Conservation (phyloP, 2,113 vertebrate genomes). For the Empidonax traillii region DNA sequence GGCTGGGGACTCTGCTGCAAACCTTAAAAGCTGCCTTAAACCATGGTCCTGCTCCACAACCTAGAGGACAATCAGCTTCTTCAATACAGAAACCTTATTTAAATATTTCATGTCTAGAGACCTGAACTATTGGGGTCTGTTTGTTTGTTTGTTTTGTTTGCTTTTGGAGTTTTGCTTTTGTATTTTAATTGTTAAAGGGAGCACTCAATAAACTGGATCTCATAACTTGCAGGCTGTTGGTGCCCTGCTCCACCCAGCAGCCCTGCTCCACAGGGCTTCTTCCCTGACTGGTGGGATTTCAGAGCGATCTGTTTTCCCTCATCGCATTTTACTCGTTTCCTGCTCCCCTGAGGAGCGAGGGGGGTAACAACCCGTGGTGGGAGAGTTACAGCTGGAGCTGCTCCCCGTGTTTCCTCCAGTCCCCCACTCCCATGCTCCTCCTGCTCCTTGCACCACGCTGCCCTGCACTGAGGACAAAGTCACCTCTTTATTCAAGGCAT, state of each 20-base stretch:
- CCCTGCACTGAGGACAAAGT: background rate
- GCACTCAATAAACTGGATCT: constrained; percentile 32
- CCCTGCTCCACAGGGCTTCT: background rate
- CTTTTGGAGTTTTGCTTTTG: background rate
- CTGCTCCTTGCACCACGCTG: background rate
- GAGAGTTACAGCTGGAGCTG: background rate
- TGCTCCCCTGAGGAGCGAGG: background rate
- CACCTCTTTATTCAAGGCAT: constrained; percentile 37
- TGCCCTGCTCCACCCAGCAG: background rate
- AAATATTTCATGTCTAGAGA: background rate
- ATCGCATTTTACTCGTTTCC: background rate
- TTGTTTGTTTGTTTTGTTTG: background rate
- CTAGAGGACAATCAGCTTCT: constrained; percentile 39
- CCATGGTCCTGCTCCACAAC: background rate
- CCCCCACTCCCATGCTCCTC: background rate
- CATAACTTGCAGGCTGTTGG: background rate
- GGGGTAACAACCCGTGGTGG: accelerated
- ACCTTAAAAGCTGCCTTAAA: constrained; percentile 60
- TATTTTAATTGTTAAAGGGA: background rate
- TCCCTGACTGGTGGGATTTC: accelerated
- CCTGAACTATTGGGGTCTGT: background rate
- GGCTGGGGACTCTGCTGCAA: background rate
- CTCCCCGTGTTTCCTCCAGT: background rate
- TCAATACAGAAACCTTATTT: constrained; percentile 9
- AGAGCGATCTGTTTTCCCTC: background rate